A percentile compares a stretch with the other conserved stretches of the same genome.
These are phyloP conservation scores for Watsonalla binaria DNA, from an alignment of 2,888 invertebrate species.

Conservation along the genomic window DNA sequence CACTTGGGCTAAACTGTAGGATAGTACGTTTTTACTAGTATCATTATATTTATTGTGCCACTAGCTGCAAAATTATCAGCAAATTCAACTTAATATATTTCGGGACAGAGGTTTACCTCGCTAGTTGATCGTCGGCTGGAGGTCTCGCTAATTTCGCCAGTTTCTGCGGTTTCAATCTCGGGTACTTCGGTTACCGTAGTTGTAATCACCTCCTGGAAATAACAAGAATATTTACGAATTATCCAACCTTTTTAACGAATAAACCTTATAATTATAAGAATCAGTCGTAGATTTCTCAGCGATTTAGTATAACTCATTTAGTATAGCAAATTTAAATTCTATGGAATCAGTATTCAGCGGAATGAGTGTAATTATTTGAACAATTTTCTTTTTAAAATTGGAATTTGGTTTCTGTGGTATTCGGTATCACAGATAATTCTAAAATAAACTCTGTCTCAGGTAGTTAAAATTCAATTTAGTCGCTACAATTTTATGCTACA, in stretches of 20 bases:
- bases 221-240: neutral
- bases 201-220: conserved; percentile 58
- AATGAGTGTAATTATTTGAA: too few species aligned
- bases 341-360: too few species aligned
- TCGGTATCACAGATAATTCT: too few species aligned
- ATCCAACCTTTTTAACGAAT: neutral
- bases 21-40: too few species aligned
- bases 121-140: conserved; percentile 69
- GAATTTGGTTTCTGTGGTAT: too few species aligned
- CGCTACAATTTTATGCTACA: too few species aligned
- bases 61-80: neutral
- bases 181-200: conserved; percentile 65
- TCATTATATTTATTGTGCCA: neutral
- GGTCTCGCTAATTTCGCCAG: conserved; percentile 60
- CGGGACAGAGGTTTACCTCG: conserved; percentile 42
- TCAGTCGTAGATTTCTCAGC: conserved; percentile 37
- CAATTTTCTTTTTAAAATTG: too few species aligned
- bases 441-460: too few species aligned
- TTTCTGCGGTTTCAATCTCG: conserved; percentile 62
- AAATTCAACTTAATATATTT: neutral
- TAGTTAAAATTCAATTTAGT: neutral
- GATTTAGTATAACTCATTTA: too few species aligned
- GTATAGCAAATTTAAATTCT: too few species aligned
- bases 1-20: too few species aligned
- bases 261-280: neutral